Conservation (phyloP, 2,888 invertebrate genomes). For the Auanema sp. region DNA sequence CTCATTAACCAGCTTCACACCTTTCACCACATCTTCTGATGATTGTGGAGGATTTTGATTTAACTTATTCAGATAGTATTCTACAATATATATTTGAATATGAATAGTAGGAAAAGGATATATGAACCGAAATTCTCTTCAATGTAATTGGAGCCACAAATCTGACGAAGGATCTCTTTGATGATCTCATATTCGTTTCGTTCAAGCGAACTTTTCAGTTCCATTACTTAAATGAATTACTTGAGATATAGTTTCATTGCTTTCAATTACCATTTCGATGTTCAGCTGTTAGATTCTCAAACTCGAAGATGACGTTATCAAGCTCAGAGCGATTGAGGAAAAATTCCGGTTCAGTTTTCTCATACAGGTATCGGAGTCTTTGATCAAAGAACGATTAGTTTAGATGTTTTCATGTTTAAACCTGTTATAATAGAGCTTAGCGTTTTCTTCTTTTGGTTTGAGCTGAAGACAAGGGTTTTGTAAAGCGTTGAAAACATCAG, state of each 20-base stretch:
- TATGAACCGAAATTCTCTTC: constrained; percentile 28
- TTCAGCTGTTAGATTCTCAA: constrained; percentile 31
- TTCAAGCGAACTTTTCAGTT: constrained; percentile 19
- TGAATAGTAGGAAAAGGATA: no score
- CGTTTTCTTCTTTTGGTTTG: constrained; percentile 27
- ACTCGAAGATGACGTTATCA: constrained; percentile 28
- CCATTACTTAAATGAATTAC: constrained; percentile 13
- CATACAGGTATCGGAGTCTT: constrained; percentile 34
- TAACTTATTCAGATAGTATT: not conserved
- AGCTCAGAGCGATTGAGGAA: constrained; percentile 32
- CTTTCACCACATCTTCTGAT: not conserved
- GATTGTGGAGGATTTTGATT: not conserved
- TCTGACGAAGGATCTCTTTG: constrained; percentile 20
- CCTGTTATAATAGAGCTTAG: constrained; percentile 41
- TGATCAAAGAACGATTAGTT: no score
- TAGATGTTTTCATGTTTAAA: constrained; percentile 6
- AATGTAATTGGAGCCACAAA: constrained; percentile 19
- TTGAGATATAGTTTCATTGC: no score
- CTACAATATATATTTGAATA: not conserved
- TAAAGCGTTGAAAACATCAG: constrained; percentile 43
- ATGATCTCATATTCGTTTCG: constrained; percentile 25
- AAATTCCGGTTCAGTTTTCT: constrained; percentile 25
- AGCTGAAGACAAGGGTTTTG: constrained; percentile 36
- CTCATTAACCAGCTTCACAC: no score
- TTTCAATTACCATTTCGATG: constrained; percentile 14